Evolutionary conservation across 2,797 vertebrate genomes (phyloP).

Genomic region (Sebastes hopkinsi): DNA sequence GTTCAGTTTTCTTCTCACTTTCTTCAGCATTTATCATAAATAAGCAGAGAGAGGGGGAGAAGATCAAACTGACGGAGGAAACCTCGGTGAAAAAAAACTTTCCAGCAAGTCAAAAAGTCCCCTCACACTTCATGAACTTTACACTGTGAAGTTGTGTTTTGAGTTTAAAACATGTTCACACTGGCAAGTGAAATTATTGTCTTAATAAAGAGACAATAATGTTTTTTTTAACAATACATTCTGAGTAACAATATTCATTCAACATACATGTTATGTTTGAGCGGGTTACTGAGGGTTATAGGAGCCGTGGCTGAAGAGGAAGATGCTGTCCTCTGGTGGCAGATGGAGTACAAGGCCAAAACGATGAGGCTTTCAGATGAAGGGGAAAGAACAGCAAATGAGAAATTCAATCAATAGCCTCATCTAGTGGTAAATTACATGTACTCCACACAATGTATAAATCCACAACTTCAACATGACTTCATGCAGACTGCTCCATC

Average conservation of each 20-base stretch:
- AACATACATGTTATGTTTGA: not conserved
- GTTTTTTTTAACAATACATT: not conserved
- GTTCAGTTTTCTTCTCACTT: not conserved
- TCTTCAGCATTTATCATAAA: not conserved
- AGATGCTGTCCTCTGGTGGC: conserved; percentile 27
- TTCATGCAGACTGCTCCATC: not conserved
- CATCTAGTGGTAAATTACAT: conserved; percentile 8
- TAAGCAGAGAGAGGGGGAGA: not conserved
- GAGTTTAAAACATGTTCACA: not conserved
- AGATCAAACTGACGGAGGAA: not conserved
- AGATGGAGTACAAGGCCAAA: not conserved
- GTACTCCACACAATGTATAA: not conserved
- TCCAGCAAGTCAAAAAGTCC: not conserved
- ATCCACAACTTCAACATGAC: not conserved
- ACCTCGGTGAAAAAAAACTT: not conserved
- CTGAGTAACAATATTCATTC: not conserved
- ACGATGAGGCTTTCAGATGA: not conserved
- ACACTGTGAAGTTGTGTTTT: not conserved
- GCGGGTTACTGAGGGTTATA: not conserved
- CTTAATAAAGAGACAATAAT: not conserved
- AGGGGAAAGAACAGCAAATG: not conserved
- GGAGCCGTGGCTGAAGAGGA: not conserved
- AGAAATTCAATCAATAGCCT: not conserved
- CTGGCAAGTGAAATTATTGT: too few relatives aligned
- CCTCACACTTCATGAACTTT: not conserved